Conservation (phyloP, 35 echinoderm and acorn worm species). For the Anneissia japonica region DNA sequence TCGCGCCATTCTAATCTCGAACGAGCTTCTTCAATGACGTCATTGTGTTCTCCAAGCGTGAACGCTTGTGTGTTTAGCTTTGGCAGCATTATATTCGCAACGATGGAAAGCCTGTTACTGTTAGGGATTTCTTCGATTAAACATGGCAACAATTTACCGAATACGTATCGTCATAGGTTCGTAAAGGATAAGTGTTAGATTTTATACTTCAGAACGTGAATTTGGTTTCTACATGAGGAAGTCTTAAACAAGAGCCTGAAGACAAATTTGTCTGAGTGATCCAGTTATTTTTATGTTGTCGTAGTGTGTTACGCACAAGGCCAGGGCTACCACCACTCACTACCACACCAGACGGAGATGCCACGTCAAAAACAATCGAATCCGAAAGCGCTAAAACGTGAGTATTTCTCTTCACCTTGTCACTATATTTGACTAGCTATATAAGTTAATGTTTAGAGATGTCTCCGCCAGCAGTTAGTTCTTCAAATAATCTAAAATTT, state of each 20-base stretch:
- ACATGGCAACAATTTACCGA: neutral
- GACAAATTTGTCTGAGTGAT: neutral
- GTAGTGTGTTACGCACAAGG: neutral
- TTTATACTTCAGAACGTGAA: neutral
- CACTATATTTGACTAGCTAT: neutral
- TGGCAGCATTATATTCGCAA: neutral
- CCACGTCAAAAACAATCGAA: conserved; percentile 97
- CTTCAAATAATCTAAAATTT: neutral
- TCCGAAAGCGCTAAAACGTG: conserved; percentile 71
- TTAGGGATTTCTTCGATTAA: conserved; percentile 1
- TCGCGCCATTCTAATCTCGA: neutral
- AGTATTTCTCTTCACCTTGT: conserved; percentile 23
- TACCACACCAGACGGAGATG: conserved; percentile 5
- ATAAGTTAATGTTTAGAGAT: neutral
- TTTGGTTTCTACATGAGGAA: neutral
- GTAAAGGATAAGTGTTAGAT: neutral
- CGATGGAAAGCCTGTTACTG: neutral
- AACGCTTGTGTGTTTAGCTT: neutral
- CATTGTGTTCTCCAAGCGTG: too few species aligned
- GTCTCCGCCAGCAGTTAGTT: neutral
- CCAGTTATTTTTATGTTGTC: conserved; percentile 1
- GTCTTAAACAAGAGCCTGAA: neutral
- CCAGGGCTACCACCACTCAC: neutral
- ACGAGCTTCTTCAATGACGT: neutral
- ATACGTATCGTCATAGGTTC: neutral